Evolutionary conservation across 2,888 invertebrate genomes (phyloP).

Genomic region (Macroteleia sp.): DNA sequence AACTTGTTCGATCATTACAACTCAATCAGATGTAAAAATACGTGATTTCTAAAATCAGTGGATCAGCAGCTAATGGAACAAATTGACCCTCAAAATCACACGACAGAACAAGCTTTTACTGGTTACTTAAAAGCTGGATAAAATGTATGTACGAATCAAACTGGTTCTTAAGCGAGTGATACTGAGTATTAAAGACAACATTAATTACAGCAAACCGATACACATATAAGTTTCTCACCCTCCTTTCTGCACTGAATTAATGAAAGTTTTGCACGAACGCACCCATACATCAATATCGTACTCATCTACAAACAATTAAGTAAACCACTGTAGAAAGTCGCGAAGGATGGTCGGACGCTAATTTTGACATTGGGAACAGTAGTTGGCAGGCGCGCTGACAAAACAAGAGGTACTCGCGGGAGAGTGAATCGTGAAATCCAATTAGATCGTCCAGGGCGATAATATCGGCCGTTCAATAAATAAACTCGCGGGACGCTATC

Average conservation of each 20-base stretch:
- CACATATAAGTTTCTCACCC: constrained; percentile 47
- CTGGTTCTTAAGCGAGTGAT: constrained; percentile 1
- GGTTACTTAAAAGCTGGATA: constrained; percentile 1
- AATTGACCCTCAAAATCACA: constrained; percentile 10
- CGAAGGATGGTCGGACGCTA: constrained; percentile 28
- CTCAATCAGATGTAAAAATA: neutral
- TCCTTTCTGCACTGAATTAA: constrained; percentile 36
- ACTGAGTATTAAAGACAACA: constrained; percentile 8
- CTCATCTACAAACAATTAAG: constrained; percentile 36
- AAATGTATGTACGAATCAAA: constrained; percentile 1
- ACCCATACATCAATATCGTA: constrained; percentile 5
- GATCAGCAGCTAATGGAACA: neutral
- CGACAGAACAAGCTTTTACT: constrained; percentile 7
- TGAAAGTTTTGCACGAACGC: constrained; percentile 31
- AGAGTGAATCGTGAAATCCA: constrained; percentile 38
- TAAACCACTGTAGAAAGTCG: constrained; percentile 29
- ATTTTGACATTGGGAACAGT: constrained; percentile 36
- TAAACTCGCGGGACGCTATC: constrained; percentile 34
- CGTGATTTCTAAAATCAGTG: neutral
- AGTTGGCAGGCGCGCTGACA: constrained; percentile 30
- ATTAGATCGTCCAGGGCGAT: constrained; percentile 42
- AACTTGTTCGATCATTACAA: neutral
- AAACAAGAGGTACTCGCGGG: constrained; percentile 6
- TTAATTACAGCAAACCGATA: constrained; percentile 48
- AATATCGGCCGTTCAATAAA: constrained; percentile 27